Conservation (phyloP, 2,797 vertebrate genomes). For the Numenius phaeopus region DNA sequence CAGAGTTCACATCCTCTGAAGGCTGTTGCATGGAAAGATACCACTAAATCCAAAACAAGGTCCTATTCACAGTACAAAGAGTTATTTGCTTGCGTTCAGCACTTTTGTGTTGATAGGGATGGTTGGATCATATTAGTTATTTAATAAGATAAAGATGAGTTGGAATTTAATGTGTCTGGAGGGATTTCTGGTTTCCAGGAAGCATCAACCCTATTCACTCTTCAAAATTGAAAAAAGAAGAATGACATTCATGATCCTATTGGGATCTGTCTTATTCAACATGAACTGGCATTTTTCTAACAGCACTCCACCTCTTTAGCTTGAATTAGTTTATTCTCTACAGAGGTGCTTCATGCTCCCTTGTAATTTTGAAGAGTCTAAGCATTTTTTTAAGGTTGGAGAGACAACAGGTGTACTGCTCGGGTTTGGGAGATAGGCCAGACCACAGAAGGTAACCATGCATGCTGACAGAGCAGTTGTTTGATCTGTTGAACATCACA, state of each 20-base stretch:
- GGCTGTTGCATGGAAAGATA: background rate
- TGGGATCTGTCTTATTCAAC: background rate
- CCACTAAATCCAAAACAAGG: background rate
- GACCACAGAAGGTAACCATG: background rate
- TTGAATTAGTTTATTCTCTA: background rate
- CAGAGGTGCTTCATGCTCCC: background rate
- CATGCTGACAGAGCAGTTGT: background rate
- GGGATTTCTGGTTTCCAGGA: slow-evolving; percentile 59
- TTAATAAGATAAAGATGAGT: slow-evolving; percentile 37
- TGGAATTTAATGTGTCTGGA: background rate
- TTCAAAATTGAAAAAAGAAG: background rate
- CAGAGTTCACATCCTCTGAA: background rate
- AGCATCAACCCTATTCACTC: background rate
- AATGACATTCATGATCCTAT: background rate
- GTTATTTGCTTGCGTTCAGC: background rate
- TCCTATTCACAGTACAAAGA: background rate
- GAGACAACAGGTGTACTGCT: background rate
- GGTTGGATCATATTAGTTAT: slow-evolving; percentile 1
- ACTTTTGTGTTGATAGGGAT: background rate
- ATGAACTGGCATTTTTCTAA: background rate
- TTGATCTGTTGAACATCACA: background rate
- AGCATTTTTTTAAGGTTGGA: background rate
- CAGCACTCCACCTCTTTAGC: background rate
- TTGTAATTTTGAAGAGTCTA: background rate
- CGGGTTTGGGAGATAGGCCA: background rate